A percentile compares a stretch with the other conserved stretches of the same genome.
Conservation (phyloP, 2,113 vertebrate species). For the Calidris pygmaea region DNA sequence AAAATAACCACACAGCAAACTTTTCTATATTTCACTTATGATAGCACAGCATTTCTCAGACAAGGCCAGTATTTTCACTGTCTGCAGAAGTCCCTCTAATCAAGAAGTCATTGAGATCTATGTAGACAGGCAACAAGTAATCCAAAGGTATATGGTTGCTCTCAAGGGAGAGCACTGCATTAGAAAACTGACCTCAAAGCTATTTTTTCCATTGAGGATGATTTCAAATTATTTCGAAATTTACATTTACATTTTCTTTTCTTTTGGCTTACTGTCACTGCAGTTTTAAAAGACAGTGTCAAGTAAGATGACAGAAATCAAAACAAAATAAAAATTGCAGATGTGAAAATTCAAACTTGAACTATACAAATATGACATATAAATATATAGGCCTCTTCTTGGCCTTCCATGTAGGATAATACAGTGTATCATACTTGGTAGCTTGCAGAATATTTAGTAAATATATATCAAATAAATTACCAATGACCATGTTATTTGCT, state of each 20-base stretch:
- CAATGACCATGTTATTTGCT: background rate
- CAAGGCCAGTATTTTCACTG: background rate
- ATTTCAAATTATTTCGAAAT: background rate
- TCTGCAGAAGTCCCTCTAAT: background rate
- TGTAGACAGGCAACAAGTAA: background rate
- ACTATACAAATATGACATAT: background rate
- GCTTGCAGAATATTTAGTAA: background rate
- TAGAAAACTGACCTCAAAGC: background rate
- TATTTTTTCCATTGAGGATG: background rate
- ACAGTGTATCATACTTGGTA: background rate
- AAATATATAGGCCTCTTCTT: background rate
- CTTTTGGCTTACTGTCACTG: background rate
- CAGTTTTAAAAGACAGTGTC: background rate
- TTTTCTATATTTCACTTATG: background rate
- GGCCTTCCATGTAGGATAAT: background rate
- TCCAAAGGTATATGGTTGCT: background rate
- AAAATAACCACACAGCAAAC: background rate
- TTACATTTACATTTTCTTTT: background rate
- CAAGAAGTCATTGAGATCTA: background rate
- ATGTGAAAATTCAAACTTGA: background rate
- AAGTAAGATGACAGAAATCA: background rate
- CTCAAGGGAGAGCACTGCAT: background rate
- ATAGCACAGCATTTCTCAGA: background rate
- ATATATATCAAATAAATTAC: background rate
- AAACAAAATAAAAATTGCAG: background rate